Base-by-base conservation (phyloP, 2,113 vertebrate species). In the Hymenochirus boettgeri region DNA sequence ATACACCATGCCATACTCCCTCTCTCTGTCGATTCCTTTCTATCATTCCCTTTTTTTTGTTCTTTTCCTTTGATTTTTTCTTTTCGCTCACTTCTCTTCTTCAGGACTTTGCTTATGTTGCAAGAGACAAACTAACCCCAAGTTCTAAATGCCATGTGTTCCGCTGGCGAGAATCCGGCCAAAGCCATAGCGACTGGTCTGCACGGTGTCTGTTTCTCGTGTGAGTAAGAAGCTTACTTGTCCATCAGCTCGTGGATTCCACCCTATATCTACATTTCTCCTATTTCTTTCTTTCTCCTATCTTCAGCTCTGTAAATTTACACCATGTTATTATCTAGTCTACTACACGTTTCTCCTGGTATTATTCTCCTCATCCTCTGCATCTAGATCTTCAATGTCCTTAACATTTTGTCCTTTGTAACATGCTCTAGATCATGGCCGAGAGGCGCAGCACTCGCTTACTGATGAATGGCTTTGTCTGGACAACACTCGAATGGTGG, bases 141-240 rank as follows among this genome's bases (percentile, higher is more conserved):
- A 86, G 93, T 74, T 80, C 97, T 61, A 96, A 96, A 83, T 98
- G 95, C 86, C 95, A 98, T 5, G 92, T 98, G 69, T 96, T 98
- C 79, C 92, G 91, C 51, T 96, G n/a, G 93, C 15, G 91, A 97
- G 73, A 82, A 86, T 0, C 93, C 94, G 0, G 94, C 95, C 77
- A 95, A 92, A 75, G 84, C 91, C 76, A 91, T 98, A 0, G 94
- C 95, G 71, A 92, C 92, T 21, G 89, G 90, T 73, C 84, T 98
- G 75, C 93, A 96, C 42, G 89, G 92, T 39, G 89, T 96, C 83
- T 97, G 95, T 71, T n/a, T 91, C 93, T 64, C 91, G 94, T 91
- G 94, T 96, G 76, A 59, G 74, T 18, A n/a, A n/a, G n/a, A n/a
- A n/a, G n/a, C n/a, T n/a, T n/a, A 31, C 10, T 31, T 31, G 29